Conservation (phyloP, 2,113 vertebrate genomes). For the Eonycteris spelaea region DNA sequence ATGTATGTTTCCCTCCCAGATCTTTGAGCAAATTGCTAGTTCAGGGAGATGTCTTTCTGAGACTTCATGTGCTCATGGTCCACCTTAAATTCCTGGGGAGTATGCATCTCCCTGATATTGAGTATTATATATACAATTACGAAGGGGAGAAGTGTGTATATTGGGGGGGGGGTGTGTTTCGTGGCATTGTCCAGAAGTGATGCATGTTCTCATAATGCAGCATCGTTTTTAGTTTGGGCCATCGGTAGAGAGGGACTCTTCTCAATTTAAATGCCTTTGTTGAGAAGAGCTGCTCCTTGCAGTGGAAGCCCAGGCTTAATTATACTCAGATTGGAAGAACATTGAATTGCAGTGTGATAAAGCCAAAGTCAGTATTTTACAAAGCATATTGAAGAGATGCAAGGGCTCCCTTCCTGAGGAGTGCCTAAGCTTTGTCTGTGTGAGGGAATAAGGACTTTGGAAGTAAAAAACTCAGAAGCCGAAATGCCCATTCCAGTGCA, state of each 20-base stretch:
- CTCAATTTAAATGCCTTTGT: neutral
- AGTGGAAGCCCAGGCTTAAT: neutral
- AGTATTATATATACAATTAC: neutral
- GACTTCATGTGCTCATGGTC: neutral
- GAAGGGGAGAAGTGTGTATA: neutral
- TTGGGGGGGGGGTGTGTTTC: neutral
- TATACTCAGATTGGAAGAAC: neutral
- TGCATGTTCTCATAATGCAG: neutral
- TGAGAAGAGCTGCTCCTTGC: neutral
- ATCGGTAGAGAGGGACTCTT: neutral
- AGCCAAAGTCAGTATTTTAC: neutral
- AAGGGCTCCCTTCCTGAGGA: neutral
- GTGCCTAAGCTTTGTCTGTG: neutral
- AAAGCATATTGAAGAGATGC: neutral
- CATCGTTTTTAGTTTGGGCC: neutral
- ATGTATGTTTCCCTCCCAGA: neutral
- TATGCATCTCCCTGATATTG: neutral
- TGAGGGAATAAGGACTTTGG: neutral
- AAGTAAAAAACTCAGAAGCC: neutral
- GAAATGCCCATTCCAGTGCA: neutral
- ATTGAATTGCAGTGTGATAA: neutral
- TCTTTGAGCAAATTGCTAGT: neutral
- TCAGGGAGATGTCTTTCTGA: neutral
- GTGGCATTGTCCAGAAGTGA: neutral
- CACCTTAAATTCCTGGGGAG: neutral